These are phyloP conservation scores for Pristionchus exspectatus DNA, from an alignment of 2,888 invertebrate species.

Conservation along the genomic window DNA sequence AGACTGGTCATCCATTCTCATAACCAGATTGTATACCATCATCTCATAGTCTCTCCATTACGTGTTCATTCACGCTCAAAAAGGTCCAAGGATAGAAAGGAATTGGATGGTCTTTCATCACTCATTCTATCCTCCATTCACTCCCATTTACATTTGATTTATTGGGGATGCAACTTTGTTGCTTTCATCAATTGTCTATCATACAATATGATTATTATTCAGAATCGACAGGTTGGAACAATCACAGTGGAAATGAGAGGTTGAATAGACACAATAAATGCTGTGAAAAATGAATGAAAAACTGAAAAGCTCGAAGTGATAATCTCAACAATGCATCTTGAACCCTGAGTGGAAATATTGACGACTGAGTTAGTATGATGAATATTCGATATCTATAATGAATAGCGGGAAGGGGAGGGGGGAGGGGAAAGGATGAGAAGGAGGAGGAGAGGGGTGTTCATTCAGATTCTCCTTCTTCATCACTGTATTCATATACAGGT, in stretches of 20 bases:
- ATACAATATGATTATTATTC: constrained; percentile 31
- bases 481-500: constrained; percentile 67
- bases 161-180: constrained; percentile 42
- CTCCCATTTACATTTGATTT: constrained; percentile 32
- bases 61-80: constrained; percentile 42
- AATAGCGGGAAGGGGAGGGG: neutral
- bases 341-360: constrained; percentile 40
- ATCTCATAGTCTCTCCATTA: constrained; percentile 46
- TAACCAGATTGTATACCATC: constrained; percentile 25
- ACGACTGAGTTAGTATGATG: constrained; percentile 35
- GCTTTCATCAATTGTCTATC: constrained; percentile 24
- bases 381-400: constrained; percentile 1
- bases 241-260: constrained; percentile 32
- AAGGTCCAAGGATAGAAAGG: neutral
- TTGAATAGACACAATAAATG: constrained; percentile 16
- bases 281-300: constrained; percentile 12
- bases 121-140: constrained; percentile 12
- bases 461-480: constrained; percentile 69
- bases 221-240: constrained; percentile 35
- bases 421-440: neutral
- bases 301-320: constrained; percentile 46
- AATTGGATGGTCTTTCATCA: constrained; percentile 18
- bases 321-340: constrained; percentile 51
- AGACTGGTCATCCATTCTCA: constrained; percentile 7
- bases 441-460: constrained; percentile 38